A percentile compares a stretch with the other conserved stretches of the same genome.
Conservation (phyloP, 2,113 vertebrate species). For the Pachypanchax playfairii region DNA sequence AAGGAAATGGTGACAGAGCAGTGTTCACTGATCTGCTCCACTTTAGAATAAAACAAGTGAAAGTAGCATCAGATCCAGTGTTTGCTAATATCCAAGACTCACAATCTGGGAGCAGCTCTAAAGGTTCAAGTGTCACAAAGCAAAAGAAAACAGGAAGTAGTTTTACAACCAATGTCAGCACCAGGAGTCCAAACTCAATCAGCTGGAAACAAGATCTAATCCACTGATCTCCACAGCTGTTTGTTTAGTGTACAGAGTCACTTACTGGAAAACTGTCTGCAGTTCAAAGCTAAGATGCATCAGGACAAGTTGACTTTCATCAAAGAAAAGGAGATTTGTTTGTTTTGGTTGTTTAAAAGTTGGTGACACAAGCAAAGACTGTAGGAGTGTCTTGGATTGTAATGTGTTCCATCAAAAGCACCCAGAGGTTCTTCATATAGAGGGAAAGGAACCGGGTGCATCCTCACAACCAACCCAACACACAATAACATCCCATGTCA, state of each 20-base stretch:
- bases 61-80: background rate
- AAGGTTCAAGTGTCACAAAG: background rate
- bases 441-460: background rate
- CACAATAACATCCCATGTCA: background rate
- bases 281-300: background rate
- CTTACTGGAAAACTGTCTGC: background rate
- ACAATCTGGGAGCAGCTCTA: background rate
- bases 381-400: slow-evolving; percentile 2
- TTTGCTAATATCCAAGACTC: background rate
- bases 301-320: background rate
- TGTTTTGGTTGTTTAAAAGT: background rate
- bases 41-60: background rate
- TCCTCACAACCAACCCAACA: slow-evolving; percentile 1
- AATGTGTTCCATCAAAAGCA: slow-evolving; percentile 3
- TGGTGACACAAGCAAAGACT: slow-evolving; percentile 2
- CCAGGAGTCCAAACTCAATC: background rate
- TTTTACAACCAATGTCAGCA: background rate
- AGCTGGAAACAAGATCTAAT: background rate
- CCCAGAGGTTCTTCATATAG: background rate
- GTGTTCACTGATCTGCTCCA: background rate
- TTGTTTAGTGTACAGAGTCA: background rate
- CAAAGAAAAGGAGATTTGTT: background rate
- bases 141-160: background rate
- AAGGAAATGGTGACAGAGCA: background rate
- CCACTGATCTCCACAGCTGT: background rate